Base-by-base conservation (phyloP, 2,113 vertebrate species). In the Semicossyphus pulcher region DNA sequence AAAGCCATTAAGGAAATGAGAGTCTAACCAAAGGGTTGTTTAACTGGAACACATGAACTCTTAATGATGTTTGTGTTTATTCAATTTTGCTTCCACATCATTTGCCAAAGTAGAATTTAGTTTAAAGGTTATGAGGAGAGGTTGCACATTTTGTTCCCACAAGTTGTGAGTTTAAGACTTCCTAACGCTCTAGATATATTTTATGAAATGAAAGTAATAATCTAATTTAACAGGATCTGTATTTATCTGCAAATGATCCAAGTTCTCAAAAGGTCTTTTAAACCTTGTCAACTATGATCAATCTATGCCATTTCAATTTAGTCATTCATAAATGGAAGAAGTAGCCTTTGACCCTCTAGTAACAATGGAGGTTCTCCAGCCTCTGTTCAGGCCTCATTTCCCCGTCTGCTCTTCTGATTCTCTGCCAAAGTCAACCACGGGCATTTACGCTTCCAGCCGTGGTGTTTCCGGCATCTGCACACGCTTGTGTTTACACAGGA, bases 401-500 rank as follows among this genome's bases (percentile, higher is more conserved):
- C 47, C 34, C 31, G 68, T 80, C 83, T 70, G 76, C 67, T 89
- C 78, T 81, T 87, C 81, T 87, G 85, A 88, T 80, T 86, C 23
- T 25, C 74, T 77, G 91, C 91, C 93, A 93, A 92, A 89, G 74
- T 87, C 90, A 92, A 92, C 84, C 86, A 61, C 69, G 80, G 81
- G 82, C 59, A 90, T 84, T 86, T 92, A 83, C 58, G 80, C 85
- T 92, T 90, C 89, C 87, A 83, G 82, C 78, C 86, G 25, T 64
- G 75, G 83, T 4, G 80, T 87, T 91, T 91, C 93, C 85, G 82
- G 89, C 87, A 92, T 92, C 83, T 89, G 87, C 88, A 86, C 84
- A 90, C 86, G 74, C 86, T 88, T 59, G 68, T 92, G 90, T 92
- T 92, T 90, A 90, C 87, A 91, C 90, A 93, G 89, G 88, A 92